Base-by-base conservation (phyloP, 2,888 invertebrate genomes). In the Lagria hirta region DNA sequence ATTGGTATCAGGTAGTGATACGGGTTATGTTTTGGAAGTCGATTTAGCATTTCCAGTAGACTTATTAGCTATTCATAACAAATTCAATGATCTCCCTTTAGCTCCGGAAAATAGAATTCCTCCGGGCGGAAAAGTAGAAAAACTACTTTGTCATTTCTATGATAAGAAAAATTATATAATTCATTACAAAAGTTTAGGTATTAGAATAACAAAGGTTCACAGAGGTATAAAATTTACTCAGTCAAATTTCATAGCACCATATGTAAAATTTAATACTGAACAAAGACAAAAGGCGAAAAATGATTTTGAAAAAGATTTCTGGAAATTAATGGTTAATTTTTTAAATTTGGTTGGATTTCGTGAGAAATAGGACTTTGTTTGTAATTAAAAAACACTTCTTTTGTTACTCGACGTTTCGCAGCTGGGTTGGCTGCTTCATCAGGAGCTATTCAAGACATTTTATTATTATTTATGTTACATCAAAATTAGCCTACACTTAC, bases 201-300 rank as follows among this genome's bases (percentile, higher is more conserved):
- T 47, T 27, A 47, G 27, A 47, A 47, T 43, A 36, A 36, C 38
- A 36, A 48, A 27, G 26, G 16, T 28, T 18, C 37, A 28, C 33
- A 47, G 41, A 46, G 32, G 38, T 34, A 33, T 48, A 27, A 38
- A 48, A 48, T 48, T 48, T 37, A 43, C 43, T 26, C 43, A 48
- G 23, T 43, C 48, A 33, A 32, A 44, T 38, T 48, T 48, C 37
- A 48, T 48, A 43, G 34, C 43, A 37, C 33, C 43, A 43, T 48
- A 43, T 38, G 30, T 48, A 37, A 29, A 48, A 48, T 48, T 48
- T 48, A 43, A 43, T 38, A 48, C 33, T 21, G 43, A 38, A 27
- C 43, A 48, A 48, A 48, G 38, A 44, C 48, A 38, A 48, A 44
- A 27, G 11, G 37, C 28, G 13, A 27, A 37, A 37, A 37, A 27